Percentiles rank a stretch among this genome's conserved stretches.
These are phyloP conservation scores for Ochlodes sylvanus DNA, from an alignment of 2,888 invertebrate species.

Conservation along the genomic window DNA sequence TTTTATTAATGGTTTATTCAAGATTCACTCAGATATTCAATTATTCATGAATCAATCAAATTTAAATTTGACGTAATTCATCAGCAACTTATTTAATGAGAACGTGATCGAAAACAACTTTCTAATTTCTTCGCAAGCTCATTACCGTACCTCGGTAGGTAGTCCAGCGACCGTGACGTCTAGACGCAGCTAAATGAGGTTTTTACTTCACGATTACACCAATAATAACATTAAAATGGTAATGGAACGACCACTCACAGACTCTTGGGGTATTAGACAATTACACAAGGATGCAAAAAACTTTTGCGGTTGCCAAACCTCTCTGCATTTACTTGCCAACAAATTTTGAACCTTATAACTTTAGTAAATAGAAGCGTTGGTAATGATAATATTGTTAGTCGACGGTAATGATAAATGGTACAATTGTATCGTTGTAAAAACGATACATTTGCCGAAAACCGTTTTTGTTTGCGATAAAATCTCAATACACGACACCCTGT, in stretches of 20 bases:
- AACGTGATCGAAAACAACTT: slow-evolving; percentile 9
- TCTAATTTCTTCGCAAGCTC: slow-evolving; percentile 35
- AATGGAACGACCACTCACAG: slow-evolving; percentile 66
- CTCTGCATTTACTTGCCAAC: not conserved
- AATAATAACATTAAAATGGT: slow-evolving; percentile 75
- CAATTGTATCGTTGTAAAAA: slow-evolving; percentile 57
- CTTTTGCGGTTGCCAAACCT: slow-evolving; percentile 21
- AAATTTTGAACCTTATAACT: not conserved
- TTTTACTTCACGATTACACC: slow-evolving; percentile 68
- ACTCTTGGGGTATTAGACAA: slow-evolving; percentile 69
- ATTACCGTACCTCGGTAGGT: slow-evolving; percentile 41
- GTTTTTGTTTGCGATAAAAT: slow-evolving; percentile 66
- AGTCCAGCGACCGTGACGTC: slow-evolving; percentile 63
- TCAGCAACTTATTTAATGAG: slow-evolving; percentile 11
- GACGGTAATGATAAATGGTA: slow-evolving; percentile 38
- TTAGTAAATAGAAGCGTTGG: not conserved
- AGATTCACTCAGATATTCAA: too few species aligned
- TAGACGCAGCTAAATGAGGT: slow-evolving; percentile 74
- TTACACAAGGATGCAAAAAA: slow-evolving; percentile 50
- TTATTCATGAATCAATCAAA: not conserved
- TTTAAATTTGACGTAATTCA: not conserved
- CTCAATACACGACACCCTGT: slow-evolving; percentile 61
- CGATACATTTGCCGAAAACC: slow-evolving; percentile 63
- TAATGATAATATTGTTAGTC: not conserved
- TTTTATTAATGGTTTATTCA: too few species aligned